These are phyloP conservation scores for Aphelinus certus DNA, from an alignment of 1,140 invertebrate genomes.

Conservation along the genomic window DNA sequence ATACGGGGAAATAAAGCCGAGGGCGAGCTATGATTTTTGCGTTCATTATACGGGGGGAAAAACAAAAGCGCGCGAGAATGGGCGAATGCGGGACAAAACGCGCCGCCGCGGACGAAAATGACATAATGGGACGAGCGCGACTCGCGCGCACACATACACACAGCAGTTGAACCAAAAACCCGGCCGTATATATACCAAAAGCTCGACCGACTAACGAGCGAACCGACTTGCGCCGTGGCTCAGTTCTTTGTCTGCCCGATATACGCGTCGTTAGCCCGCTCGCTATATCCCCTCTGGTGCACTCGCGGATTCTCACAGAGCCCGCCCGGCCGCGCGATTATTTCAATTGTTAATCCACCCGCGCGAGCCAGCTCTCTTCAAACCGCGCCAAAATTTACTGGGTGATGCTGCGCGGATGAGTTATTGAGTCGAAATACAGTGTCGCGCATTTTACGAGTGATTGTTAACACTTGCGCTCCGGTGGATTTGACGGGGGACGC, in stretches of 20 bases:
- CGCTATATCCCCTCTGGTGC: neutral
- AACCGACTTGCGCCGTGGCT: neutral
- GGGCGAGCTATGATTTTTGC: constrained; percentile 17
- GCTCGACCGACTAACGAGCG: constrained; percentile 23
- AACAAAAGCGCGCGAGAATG: neutral
- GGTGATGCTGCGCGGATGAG: no score
- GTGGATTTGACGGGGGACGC: no score
- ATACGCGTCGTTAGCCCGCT: neutral
- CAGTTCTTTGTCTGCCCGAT: neutral
- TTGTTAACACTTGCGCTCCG: no score
- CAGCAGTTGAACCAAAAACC: neutral
- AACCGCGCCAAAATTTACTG: no score
- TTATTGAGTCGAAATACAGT: no score
- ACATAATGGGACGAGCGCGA: constrained; percentile 27
- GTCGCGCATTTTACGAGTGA: no score
- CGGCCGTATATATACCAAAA: neutral
- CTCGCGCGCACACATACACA: constrained; percentile 1
- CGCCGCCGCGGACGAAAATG: neutral
- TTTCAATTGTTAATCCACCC: constrained; percentile 11
- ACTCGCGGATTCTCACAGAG: neutral
- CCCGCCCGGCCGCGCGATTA: neutral
- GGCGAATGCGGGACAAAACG: constrained; percentile 5
- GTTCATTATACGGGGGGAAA: constrained; percentile 11
- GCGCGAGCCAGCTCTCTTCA: no score
- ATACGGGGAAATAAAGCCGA: no score